These are phyloP conservation scores for Nymphalis c-album DNA, from an alignment of 2,888 invertebrate species.

Conservation along the genomic window DNA sequence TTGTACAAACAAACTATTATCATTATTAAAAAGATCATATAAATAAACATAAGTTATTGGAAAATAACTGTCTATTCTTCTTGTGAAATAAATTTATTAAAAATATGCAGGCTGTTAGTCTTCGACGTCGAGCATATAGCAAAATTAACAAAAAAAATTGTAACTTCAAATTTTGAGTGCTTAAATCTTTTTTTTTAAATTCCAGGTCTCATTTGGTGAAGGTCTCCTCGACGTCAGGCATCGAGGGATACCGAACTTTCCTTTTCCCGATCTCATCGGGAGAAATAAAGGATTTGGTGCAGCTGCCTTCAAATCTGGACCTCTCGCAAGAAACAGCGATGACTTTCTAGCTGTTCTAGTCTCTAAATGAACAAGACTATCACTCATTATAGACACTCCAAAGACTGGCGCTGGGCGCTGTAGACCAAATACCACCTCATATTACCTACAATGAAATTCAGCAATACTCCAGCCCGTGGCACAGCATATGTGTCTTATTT, in stretches of 20 bases:
- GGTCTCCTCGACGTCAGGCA: conserved; percentile 66
- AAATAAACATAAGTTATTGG: too few species aligned
- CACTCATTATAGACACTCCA: conserved; percentile 19
- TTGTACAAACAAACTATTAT: too few species aligned
- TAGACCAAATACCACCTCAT: too few species aligned
- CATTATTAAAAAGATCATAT: too few species aligned
- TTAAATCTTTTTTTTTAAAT: conserved; percentile 29
- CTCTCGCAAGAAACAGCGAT: conserved; percentile 48
- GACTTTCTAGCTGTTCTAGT: conserved; percentile 67
- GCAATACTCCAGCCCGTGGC: background rate
- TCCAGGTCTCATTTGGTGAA: conserved; percentile 65
- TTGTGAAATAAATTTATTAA: too few species aligned
- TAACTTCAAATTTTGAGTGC: too few species aligned
- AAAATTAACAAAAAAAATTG: too few species aligned
- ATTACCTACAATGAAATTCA: background rate
- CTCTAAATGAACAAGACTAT: conserved; percentile 50
- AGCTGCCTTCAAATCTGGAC: conserved; percentile 58
- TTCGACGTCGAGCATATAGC: too few species aligned
- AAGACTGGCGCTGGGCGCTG: conserved; percentile 22
- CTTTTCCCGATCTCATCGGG: conserved; percentile 59
- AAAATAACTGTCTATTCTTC: too few species aligned
- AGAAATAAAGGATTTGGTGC: conserved; percentile 61
- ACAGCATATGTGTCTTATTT: background rate
- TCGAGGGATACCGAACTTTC: conserved; percentile 66
- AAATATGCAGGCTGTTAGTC: too few species aligned